Evolutionary conservation across 2,797 vertebrate genomes (phyloP).

Genomic region (Typhlichthys eigenmanni): DNA sequence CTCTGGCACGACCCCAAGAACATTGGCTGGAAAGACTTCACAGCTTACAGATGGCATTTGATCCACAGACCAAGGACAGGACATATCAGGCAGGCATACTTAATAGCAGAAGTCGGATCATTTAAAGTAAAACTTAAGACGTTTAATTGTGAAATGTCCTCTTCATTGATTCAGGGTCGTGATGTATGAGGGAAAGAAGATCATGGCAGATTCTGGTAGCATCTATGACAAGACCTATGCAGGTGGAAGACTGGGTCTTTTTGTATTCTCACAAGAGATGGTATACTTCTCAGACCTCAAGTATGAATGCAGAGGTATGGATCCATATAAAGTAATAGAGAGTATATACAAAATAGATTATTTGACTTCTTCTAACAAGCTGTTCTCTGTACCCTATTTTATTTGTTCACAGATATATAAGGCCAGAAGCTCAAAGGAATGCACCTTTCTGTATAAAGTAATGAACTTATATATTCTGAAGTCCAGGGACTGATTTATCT

Average conservation of each 20-base stretch:
- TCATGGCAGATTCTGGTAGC: conserved; percentile 96
- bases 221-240: conserved; percentile 98
- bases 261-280: conserved; percentile 99
- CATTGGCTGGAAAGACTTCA: conserved; percentile 97
- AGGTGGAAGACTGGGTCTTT: conserved; percentile 92
- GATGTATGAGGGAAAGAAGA: conserved; percentile 98
- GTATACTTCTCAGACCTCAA: conserved; percentile 99
- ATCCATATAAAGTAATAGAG: neutral
- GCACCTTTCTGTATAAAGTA: conserved; percentile 88
- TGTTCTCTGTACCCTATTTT: conserved; percentile 14
- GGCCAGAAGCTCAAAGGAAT: conserved; percentile 79
- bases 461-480: conserved; percentile 72
- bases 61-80: conserved; percentile 97
- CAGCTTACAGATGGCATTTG: conserved; percentile 97
- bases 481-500: conserved; percentile 82
- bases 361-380: neutral
- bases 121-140: neutral
- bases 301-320: conserved; percentile 97
- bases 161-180: conserved; percentile 82
- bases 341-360: neutral
- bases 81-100: conserved; percentile 84
- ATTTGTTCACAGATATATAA: conserved; percentile 85
- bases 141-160: neutral
- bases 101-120: neutral
- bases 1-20: conserved; percentile 97